Evolutionary conservation across 2,797 vertebrate genomes (phyloP).

Genomic region (Lerista edwardsae): DNA sequence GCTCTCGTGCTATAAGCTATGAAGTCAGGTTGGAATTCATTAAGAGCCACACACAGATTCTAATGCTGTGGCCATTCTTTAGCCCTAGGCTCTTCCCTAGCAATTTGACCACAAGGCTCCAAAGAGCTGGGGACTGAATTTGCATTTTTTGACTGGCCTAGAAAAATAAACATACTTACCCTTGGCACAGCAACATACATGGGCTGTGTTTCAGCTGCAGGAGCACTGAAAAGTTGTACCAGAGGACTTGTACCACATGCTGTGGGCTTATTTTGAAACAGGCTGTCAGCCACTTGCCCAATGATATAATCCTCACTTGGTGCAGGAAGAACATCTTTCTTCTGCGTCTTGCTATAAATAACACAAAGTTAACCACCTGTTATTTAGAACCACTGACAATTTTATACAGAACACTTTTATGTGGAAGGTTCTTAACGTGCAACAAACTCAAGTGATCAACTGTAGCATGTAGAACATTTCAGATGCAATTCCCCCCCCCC

Average conservation of each 20-base stretch:
- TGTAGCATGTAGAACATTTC: background rate
- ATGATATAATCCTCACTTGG: slow-evolving; percentile 53
- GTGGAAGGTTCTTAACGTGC: background rate
- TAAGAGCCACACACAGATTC: background rate
- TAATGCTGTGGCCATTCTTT: too few species aligned
- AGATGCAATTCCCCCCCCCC: background rate
- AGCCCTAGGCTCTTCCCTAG: too few species aligned
- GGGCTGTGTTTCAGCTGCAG: slow-evolving; percentile 28
- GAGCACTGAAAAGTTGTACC: slow-evolving; percentile 58
- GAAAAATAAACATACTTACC: slow-evolving; percentile 51
- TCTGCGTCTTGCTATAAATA: background rate
- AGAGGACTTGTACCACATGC: slow-evolving; percentile 10
- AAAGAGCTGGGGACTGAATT: background rate
- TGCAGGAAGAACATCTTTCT: background rate
- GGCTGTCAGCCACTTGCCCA: slow-evolving; percentile 70
- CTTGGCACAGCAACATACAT: slow-evolving; percentile 45
- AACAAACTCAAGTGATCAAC: background rate
- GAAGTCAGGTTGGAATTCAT: background rate
- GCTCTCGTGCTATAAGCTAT: background rate
- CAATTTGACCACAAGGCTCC: background rate
- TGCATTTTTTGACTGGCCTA: background rate
- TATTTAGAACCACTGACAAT: background rate
- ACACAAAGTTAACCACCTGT: background rate
- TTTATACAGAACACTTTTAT: background rate
- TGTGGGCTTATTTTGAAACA: slow-evolving; percentile 5